A percentile compares a stretch with the other conserved stretches of the same genome.
phyloP scores from a whole-genome alignment of 2,888 invertebrate species.

The Euspilapteryx auroguttella region DNA sequence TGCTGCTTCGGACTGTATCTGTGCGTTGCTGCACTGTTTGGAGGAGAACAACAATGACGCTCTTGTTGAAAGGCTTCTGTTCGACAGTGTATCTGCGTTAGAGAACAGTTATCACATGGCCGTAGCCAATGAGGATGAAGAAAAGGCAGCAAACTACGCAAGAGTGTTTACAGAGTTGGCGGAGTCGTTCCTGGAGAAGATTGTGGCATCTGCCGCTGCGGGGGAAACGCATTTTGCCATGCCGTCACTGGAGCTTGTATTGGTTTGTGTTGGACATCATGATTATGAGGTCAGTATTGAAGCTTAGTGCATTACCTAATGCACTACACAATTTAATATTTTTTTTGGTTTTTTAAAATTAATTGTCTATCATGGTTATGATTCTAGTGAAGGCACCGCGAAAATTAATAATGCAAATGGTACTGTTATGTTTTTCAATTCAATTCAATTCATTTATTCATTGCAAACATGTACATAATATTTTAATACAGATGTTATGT shows the following conservation, averaged over 20 bases:
- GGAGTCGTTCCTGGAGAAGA: conserved; percentile 86
- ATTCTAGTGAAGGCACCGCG: too few species aligned
- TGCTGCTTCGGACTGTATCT: conserved; percentile 88
- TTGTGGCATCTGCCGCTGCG: conserved; percentile 67
- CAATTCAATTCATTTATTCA: too few species aligned
- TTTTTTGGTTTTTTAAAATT: too few species aligned
- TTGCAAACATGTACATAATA: too few species aligned
- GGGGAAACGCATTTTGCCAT: conserved; percentile 74
- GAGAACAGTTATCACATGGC: conserved; percentile 88
- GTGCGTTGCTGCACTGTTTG: conserved; percentile 80
- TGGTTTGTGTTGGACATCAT: conserved; percentile 94
- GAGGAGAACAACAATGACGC: conserved; percentile 75
- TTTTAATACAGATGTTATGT: too few species aligned
- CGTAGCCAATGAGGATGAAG: conserved; percentile 91
- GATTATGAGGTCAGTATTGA: conserved; percentile 79
- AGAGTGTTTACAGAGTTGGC: conserved; percentile 93
- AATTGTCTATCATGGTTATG: too few species aligned
- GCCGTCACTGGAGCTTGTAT: conserved; percentile 83
- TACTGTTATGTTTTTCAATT: too few species aligned
- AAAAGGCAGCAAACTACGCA: conserved; percentile 92
- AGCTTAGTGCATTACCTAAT: too few species aligned
- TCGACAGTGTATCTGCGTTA: conserved; percentile 77
- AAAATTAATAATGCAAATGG: too few species aligned
- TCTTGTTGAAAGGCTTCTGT: conserved; percentile 76
- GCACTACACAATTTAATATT: too few species aligned